Base-by-base conservation (phyloP, 2,797 vertebrate genomes). In the Eospalax fontanierii region DNA sequence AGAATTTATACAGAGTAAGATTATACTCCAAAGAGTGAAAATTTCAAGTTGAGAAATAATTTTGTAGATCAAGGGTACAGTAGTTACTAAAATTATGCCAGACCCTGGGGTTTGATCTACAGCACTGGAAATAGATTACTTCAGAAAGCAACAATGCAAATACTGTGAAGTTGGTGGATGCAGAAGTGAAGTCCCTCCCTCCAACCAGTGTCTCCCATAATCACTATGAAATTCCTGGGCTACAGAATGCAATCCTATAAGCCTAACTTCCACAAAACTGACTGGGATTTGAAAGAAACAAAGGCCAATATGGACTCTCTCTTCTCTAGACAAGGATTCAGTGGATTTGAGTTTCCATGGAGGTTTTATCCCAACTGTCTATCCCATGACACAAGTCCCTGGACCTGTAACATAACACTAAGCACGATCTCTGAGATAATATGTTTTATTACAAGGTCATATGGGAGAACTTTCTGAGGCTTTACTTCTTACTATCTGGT, bases 401-500 rank as follows among this genome's bases (percentile, higher is more conserved):
- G 50, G 63, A 82, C 26, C 22, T 79, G 6, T 46, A 70, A 38
- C 6, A 35, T 26, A 46, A 26, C 18, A 75, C 7, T 87, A 22
- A 88, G 57, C 92, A 87, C 73, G 33, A 57, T 94, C 14, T 92
- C 84, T 87, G 71, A 75, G 10, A 30, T 16, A 38, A 30, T 16
- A 38, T 84, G 24, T 63, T 63, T 93, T 54, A 63, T 85, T 94
- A 35, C 57, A 92, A 90, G 59, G 68, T 26, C 63, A 66, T 86
- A 66, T 68, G 3, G 33, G 43, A 70, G 65, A 66, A 4, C 10
- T 79, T 57, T 59, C 46, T 71, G 65, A 65, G 35, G 21, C 6
- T 87, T 94, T 88, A 1, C n/a, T 87, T 94, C 54, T 74, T 35
- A 26, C 66, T 76, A 50, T 68, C 59, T 68, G 73, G 10, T 78